These are phyloP conservation scores for Actinopyga echinites DNA, from an alignment of 53 echinoderm and acorn worm genomes.

Conservation along the genomic window DNA sequence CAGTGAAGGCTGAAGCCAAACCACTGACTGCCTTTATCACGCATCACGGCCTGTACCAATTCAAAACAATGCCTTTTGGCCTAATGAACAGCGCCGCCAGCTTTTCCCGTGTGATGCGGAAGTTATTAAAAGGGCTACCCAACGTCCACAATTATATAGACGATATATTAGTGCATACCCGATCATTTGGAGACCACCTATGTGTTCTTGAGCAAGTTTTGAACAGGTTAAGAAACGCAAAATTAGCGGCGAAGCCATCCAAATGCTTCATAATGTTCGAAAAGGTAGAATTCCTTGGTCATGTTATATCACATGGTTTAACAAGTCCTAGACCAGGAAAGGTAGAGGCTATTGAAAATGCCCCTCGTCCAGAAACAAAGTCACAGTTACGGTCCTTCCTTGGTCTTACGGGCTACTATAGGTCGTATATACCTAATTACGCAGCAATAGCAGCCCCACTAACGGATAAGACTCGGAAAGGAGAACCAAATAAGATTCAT, in stretches of 20 bases:
- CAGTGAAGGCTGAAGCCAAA: neutral
- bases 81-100: constrained; percentile 45
- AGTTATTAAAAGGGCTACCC: constrained; percentile 7
- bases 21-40: constrained; percentile 31
- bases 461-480: constrained; percentile 28
- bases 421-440: constrained; percentile 32
- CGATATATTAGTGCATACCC: constrained; percentile 41
- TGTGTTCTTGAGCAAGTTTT: neutral
- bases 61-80: constrained; percentile 48
- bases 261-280: constrained; percentile 28
- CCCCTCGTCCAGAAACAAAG: constrained; percentile 40
- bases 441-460: constrained; percentile 14
- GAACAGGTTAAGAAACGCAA: neutral
- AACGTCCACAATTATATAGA: constrained; percentile 50
- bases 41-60: constrained; percentile 37
- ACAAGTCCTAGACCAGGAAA: constrained; percentile 27
- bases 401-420: constrained; percentile 17
- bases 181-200: constrained; percentile 27
- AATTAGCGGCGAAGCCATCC: constrained; percentile 32
- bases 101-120: constrained; percentile 46
- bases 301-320: constrained; percentile 31
- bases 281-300: constrained; percentile 36
- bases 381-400: constrained; percentile 12
- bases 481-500: neutral
- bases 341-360: constrained; percentile 28